Percentiles rank a stretch among this genome's conserved stretches.
Evolutionary conservation across 2,888 invertebrate genomes (phyloP).

Genomic region (Caenorhabditis japonica): DNA sequence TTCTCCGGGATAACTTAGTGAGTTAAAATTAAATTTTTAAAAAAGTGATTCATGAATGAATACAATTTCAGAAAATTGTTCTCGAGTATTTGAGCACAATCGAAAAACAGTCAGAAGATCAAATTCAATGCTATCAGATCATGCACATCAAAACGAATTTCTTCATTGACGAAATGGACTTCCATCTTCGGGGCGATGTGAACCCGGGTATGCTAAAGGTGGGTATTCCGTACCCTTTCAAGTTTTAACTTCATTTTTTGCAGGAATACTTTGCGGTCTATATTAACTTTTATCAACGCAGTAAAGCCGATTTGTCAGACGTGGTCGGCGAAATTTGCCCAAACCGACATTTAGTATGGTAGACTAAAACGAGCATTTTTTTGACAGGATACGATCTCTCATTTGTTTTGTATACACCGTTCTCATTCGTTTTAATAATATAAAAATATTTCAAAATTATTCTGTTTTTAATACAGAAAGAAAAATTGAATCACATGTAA

Average conservation of each 20-base stretch:
- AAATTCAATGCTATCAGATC: conserved; percentile 22
- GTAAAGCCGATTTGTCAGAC: conserved; percentile 14
- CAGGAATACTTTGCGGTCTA: conserved; percentile 29
- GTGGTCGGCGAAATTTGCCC: conserved; percentile 15
- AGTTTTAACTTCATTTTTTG: neutral
- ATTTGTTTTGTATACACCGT: too few species aligned
- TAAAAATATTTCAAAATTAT: too few species aligned
- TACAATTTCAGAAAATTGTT: conserved; percentile 6
- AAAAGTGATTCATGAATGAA: neutral
- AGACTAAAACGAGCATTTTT: neutral
- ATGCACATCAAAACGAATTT: conserved; percentile 39
- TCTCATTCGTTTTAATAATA: too few species aligned
- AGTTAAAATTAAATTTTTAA: neutral
- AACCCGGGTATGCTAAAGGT: conserved; percentile 17
- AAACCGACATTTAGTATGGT: conserved; percentile 26
- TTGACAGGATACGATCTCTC: conserved; percentile 12
- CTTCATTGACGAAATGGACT: conserved; percentile 40
- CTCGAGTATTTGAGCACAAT: conserved; percentile 13
- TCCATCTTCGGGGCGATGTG: conserved; percentile 28
- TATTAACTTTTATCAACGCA: conserved; percentile 30
- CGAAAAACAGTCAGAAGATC: conserved; percentile 5
- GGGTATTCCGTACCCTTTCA: neutral
- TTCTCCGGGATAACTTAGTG: conserved; percentile 36
- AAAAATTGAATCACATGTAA: too few species aligned
- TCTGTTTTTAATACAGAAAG: too few species aligned